Percentiles rank a stretch among this genome's conserved stretches.
These are phyloP conservation scores for Drosophila melanica DNA, from an alignment of 1,140 invertebrate species.

Conservation along the genomic window DNA sequence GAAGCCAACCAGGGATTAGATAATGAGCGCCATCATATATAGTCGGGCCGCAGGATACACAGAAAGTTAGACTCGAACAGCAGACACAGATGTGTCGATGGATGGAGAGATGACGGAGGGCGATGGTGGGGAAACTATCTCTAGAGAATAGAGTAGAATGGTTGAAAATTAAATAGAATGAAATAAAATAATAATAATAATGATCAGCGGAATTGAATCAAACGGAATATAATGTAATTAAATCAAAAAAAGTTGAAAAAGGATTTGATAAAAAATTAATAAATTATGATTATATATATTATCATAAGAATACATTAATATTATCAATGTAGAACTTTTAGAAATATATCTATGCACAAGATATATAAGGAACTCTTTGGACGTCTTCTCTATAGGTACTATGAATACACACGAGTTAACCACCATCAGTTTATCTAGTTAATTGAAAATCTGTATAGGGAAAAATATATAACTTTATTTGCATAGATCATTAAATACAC, in stretches of 20 bases:
- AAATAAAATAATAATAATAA: neutral
- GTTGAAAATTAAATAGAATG: neutral
- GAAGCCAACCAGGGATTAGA: constrained; percentile 25
- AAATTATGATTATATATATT: neutral
- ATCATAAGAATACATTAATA: no score
- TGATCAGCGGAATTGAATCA: no score
- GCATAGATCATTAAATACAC: constrained; percentile 8
- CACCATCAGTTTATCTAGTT: no score
- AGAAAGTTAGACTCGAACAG: neutral
- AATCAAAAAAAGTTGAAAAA: no score
- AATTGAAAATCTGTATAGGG: no score
- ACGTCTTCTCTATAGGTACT: no score
- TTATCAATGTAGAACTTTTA: no score
- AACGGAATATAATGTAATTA: no score
- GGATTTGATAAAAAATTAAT: no score
- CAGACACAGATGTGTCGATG: neutral
- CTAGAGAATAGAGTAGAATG: neutral
- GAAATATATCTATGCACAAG: no score
- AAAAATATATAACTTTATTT: neutral
- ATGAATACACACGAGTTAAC: no score
- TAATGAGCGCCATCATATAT: constrained; percentile 19
- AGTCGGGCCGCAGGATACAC: neutral
- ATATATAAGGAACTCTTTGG: no score
- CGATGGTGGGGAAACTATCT: neutral
- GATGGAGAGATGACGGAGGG: neutral